Evolutionary conservation across 1,140 invertebrate genomes (phyloP).

Genomic region (Bombus consobrinus): DNA sequence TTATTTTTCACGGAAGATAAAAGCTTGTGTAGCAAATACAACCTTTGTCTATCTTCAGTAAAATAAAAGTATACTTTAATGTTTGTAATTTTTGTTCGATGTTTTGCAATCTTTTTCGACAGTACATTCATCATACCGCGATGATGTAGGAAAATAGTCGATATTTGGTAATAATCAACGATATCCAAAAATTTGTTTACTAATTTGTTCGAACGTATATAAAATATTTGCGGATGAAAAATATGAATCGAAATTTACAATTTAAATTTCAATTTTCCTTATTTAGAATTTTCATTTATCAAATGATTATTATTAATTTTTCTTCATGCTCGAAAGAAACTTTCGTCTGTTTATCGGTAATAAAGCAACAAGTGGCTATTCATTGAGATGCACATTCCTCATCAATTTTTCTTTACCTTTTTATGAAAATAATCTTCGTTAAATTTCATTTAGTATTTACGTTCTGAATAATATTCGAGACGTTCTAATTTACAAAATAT

Average conservation of each 20-base stretch:
- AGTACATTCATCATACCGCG: no score
- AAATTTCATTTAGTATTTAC: background rate
- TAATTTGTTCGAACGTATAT: background rate
- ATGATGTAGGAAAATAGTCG: background rate
- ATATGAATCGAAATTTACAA: background rate
- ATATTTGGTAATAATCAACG: background rate
- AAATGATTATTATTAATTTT: background rate
- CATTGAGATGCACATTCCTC: background rate
- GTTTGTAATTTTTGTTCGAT: background rate
- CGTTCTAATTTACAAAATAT: background rate
- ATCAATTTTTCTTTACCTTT: background rate
- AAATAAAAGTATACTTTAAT: background rate
- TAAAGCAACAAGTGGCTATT: conserved; percentile 19
- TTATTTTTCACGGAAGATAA: background rate
- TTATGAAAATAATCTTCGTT: background rate
- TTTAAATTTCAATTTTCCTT: no score
- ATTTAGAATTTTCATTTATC: background rate
- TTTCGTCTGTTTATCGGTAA: background rate
- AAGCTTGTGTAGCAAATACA: background rate
- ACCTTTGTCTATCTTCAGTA: background rate
- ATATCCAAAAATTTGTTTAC: background rate
- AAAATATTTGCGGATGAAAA: background rate
- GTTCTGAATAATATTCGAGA: background rate
- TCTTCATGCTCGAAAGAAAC: background rate
- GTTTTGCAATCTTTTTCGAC: no score